Conservation (phyloP, 1,140 invertebrate genomes). For the Ganaspis sp. region DNA sequence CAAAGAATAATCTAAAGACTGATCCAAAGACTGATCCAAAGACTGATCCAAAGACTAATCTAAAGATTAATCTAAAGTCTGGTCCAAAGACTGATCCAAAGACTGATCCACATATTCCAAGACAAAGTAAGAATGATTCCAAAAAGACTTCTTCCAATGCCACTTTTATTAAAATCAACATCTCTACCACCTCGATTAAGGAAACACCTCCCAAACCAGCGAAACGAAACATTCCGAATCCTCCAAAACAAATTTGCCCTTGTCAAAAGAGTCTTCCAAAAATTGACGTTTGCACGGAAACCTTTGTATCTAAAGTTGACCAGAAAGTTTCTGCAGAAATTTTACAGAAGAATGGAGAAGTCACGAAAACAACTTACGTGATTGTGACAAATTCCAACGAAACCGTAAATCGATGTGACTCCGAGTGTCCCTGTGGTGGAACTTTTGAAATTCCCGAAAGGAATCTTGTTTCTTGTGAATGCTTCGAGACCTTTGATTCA, state of each 20-base stretch:
- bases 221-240: not conserved
- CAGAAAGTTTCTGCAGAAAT: not conserved
- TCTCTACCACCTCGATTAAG: not conserved
- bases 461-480: not conserved
- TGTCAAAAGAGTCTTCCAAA: not conserved
- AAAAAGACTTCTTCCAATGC: not conserved
- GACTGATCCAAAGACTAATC: too few species aligned
- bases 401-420: not conserved
- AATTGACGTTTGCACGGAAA: not conserved
- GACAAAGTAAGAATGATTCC: too few species aligned
- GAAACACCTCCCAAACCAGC: not conserved
- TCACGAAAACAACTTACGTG: not conserved
- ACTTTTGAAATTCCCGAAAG: not conserved
- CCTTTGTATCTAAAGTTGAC: not conserved
- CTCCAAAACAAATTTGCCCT: not conserved
- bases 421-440: not conserved
- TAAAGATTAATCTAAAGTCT: not conserved
- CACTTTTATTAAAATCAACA: not conserved
- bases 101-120: too few species aligned
- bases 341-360: not conserved
- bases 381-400: conserved; percentile 1
- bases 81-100: not conserved
- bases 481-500: not conserved
- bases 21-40: not conserved
- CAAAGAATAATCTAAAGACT: not conserved